Evolutionary conservation across 2,888 invertebrate genomes (phyloP), one percentile per base, ranked within the genome.

Genomic region (Zygogramma bicolorata): DNA sequence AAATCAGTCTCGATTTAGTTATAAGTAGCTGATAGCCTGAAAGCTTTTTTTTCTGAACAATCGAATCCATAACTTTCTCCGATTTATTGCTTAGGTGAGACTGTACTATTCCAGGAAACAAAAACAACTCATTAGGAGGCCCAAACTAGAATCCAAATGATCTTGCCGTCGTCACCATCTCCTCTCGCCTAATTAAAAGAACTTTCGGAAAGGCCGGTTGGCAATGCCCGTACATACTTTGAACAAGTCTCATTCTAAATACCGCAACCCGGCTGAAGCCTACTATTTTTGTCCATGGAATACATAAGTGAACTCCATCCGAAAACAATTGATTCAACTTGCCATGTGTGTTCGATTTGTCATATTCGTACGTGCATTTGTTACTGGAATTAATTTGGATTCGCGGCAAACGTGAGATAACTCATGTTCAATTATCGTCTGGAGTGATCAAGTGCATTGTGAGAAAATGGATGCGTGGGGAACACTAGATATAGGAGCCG

Each of bases 381-480:
- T 25, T 53, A 46, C 2, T 46, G 4, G 25, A 53, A 53, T 38
- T n/a, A 60, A 38, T 34, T 34, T 38, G 13, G 25, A 34, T 18
- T 38, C 8, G 34, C 8, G 27, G 8, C 34, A 15, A 59, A 15
- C 29, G 34, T 61, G 61, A 22, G 40, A 38, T 53, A 8, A 18
- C 3, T 46, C 46, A 46, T 46, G 53, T 65, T 46, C 49, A 29
- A 27, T 13, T 25, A n/a, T 40, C n/a, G 46, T 5, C 68, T 69
- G 13, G 29, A 27, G 40, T 31, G 42, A 18, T 53, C 38, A 20
- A 42, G 13, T 40, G 40, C n/a, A 15, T 20, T 40, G 34, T 38
- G 15, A 53, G 68, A 79, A 69, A 71, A 93, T 93, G 93, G 93
- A 93, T 89, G 91, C 91, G 80, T 93, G 93, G 93, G 93, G 92